Evolutionary conservation across 1,140 invertebrate genomes (phyloP).

Genomic region (Panonychus citri): DNA sequence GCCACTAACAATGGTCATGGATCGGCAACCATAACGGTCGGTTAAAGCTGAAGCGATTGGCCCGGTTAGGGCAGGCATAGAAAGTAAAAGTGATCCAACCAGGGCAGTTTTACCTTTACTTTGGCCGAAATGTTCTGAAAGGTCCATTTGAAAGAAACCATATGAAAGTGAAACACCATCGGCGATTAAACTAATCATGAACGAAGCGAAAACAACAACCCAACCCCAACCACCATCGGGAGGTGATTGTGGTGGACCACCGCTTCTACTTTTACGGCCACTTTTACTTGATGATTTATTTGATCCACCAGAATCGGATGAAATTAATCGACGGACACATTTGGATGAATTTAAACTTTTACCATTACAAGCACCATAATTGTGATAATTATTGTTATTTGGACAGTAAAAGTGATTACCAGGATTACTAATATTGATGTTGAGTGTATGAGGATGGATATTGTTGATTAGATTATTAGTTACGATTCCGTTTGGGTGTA

Average conservation of each 20-base stretch:
- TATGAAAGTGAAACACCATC: slow-evolving; percentile 84
- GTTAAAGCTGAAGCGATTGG: slow-evolving; percentile 67
- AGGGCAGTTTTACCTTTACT: slow-evolving; percentile 61
- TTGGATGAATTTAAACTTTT: too few species aligned
- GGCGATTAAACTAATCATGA: slow-evolving; percentile 74
- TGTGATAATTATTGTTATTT: too few species aligned
- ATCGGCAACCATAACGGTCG: slow-evolving; percentile 58
- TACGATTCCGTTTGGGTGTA: too few species aligned
- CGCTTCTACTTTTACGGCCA: too few species aligned
- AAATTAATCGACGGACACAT: too few species aligned
- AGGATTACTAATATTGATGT: too few species aligned
- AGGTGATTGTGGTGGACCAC: slow-evolving; percentile 10
- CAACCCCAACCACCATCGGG: slow-evolving; percentile 38
- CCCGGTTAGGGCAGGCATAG: slow-evolving; percentile 63
- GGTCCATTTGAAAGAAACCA: slow-evolving; percentile 62
- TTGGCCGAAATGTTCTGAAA: slow-evolving; percentile 56
- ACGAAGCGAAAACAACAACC: slow-evolving; percentile 55
- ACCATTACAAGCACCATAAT: too few species aligned
- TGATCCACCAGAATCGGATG: too few species aligned
- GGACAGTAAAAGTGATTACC: too few species aligned
- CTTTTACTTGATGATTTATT: too few species aligned
- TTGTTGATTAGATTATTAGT: too few species aligned
- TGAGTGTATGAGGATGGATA: too few species aligned
- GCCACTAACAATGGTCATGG: slow-evolving; percentile 47
- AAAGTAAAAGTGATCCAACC: slow-evolving; percentile 43